Evolutionary conservation across 2,797 vertebrate genomes (phyloP).

Genomic region (Acridotheres tristis): DNA sequence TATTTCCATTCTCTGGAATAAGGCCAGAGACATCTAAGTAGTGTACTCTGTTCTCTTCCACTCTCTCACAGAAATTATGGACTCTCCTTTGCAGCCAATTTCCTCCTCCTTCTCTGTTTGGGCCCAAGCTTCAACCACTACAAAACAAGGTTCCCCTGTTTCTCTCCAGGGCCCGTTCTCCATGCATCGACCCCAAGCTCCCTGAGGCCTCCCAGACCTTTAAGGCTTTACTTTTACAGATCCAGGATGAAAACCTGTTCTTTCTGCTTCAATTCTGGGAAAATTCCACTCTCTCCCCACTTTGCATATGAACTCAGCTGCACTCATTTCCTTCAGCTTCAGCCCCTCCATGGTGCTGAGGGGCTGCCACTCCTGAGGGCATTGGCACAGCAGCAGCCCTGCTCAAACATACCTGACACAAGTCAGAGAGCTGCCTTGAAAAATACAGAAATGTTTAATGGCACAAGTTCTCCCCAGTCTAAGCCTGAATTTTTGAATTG

Average conservation of each 20-base stretch:
- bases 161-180: neutral
- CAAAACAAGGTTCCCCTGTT: slow-evolving; percentile 39
- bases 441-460: neutral
- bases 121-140: neutral
- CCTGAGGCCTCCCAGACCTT: neutral
- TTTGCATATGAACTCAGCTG: neutral
- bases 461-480: neutral
- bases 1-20: slow-evolving; percentile 24
- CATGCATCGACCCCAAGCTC: neutral
- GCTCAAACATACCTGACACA: neutral
- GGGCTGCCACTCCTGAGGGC: neutral
- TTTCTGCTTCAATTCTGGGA: neutral
- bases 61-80: slow-evolving; percentile 30
- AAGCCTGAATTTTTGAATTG: neutral
- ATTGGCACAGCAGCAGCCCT: neutral
- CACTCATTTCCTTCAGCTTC: neutral
- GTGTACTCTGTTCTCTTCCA: slow-evolving; percentile 30
- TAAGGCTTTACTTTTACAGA: neutral
- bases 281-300: slow-evolving; percentile 21
- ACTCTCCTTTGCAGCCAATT: slow-evolving; percentile 36
- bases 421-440: rapidly evolving
- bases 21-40: slow-evolving; percentile 47
- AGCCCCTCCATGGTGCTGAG: rapidly evolving
- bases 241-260: neutral
- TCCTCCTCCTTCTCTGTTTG: slow-evolving; percentile 11